These are phyloP conservation scores for Nesoenas mayeri DNA, from an alignment of 2,113 vertebrate genomes.

Conservation along the genomic window DNA sequence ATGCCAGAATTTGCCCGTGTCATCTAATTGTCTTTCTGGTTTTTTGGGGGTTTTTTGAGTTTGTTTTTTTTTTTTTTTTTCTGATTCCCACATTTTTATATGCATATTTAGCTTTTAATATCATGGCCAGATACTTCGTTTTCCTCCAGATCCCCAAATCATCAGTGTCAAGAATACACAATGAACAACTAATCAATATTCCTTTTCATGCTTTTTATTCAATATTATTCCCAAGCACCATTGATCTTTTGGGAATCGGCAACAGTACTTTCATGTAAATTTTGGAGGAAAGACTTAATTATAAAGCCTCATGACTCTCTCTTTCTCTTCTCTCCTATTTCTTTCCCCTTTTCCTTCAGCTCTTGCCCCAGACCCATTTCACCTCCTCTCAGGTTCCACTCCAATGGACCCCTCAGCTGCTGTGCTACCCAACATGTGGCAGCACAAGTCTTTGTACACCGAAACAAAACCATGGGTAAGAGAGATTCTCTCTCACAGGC, in stretches of 20 bases:
- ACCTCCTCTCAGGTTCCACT: not conserved
- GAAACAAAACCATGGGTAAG: not conserved
- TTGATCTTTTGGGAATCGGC: not conserved
- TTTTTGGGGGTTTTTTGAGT: too few relatives aligned
- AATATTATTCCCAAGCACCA: not conserved
- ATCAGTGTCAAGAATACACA: not conserved
- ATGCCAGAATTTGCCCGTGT: not conserved
- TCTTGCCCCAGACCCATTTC: not conserved
- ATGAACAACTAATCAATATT: not conserved
- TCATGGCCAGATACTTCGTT: not conserved
- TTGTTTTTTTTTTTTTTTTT: not conserved
- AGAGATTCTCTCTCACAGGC: not conserved
- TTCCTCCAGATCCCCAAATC: not conserved
- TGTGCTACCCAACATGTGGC: fast-evolving
- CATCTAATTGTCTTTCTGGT: not conserved
- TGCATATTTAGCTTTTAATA: not conserved
- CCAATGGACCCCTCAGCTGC: fast-evolving
- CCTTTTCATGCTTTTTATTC: slow-evolving; percentile 12
- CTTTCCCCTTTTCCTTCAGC: not conserved
- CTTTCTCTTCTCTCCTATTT: not conserved
- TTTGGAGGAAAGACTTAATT: not conserved
- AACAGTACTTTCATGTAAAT: not conserved
- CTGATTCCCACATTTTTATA: not conserved
- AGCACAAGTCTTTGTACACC: not conserved
- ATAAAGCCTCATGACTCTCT: not conserved